Conservation (phyloP, 2,113 vertebrate genomes). For the Indri indri region DNA sequence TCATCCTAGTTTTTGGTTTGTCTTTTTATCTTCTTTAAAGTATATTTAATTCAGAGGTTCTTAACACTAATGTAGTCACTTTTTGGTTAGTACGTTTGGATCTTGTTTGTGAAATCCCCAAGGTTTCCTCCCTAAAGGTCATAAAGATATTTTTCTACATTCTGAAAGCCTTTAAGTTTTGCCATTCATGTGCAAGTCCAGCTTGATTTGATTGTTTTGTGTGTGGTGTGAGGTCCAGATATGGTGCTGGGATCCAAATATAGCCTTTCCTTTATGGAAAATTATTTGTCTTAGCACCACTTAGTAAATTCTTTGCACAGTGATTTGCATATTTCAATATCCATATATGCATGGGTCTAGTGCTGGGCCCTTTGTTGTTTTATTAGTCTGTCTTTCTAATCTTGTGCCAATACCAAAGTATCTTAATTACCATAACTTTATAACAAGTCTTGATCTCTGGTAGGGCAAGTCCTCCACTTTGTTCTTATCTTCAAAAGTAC, state of each 20-base stretch:
- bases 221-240: not conserved
- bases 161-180: not conserved
- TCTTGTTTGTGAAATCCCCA: slow-evolving; percentile 4
- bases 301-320: not conserved
- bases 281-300: not conserved
- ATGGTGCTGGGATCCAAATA: not conserved
- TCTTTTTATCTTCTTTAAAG: not conserved
- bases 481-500: slow-evolving; percentile 21
- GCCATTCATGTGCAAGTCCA: not conserved
- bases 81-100: slow-evolving; percentile 7
- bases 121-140: not conserved
- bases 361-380: not conserved
- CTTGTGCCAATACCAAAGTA: not conserved
- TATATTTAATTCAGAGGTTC: not conserved
- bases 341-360: not conserved
- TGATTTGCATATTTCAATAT: slow-evolving; percentile 20
- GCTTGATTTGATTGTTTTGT: not conserved
- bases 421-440: not conserved
- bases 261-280: not conserved
- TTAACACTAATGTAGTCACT: not conserved
- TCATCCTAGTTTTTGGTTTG: not conserved
- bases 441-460: slow-evolving; percentile 9
- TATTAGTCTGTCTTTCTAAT: not conserved
- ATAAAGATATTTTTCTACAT: not conserved
- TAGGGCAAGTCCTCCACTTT: not conserved